Evolutionary conservation across 2,113 vertebrate genomes (phyloP).

Genomic region (Procapra przewalskii): DNA sequence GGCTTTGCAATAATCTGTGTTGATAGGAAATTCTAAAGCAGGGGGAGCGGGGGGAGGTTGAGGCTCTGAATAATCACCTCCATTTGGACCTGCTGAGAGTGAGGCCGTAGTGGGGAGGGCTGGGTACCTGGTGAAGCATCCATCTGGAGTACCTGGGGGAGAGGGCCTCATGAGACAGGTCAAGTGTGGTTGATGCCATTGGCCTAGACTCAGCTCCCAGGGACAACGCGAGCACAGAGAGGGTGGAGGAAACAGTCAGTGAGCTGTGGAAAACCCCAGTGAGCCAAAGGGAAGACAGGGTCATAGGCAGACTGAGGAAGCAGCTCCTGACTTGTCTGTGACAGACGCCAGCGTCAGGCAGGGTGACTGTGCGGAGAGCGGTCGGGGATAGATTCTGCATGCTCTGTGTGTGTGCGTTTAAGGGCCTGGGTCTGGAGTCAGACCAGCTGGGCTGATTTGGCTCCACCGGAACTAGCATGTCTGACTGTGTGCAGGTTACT

Average conservation of each 20-base stretch:
- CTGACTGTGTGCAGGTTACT: not conserved
- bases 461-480: not conserved
- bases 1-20: not conserved
- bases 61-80: not conserved
- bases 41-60: not conserved
- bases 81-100: not conserved
- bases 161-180: not conserved
- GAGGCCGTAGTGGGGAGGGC: not conserved
- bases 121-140: not conserved
- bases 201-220: not conserved
- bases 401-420: accelerated
- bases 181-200: not conserved
- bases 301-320: not conserved
- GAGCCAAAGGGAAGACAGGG: not conserved
- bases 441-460: not conserved
- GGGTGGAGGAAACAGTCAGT: not conserved
- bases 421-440: not conserved
- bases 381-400: not conserved
- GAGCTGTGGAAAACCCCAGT: not conserved
- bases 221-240: accelerated
- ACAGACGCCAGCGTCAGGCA: not conserved
- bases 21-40: not conserved
- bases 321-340: not conserved
- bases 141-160: not conserved
- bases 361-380: not conserved